Base-by-base conservation (phyloP, 2,888 invertebrate genomes). In the Muschampia plurimacula region DNA sequence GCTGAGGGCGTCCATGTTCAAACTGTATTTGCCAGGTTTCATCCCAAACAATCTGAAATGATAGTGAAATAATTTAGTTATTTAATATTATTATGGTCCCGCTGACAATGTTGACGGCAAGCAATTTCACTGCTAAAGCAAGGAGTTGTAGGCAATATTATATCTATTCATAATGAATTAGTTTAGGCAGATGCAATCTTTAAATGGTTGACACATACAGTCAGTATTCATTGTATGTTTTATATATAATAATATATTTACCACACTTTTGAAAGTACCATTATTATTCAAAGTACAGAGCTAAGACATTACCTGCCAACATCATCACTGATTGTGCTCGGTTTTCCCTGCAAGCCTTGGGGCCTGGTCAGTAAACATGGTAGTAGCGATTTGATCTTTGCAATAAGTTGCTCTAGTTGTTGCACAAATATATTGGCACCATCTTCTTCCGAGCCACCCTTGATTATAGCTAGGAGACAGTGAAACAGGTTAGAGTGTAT, bases 401-500 rank as follows among this genome's bases (percentile, higher is more conserved):
- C 86, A 66, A 93, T 86, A 12, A 94, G 78, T 49, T 89, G 86
- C 72, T 92, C 89, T 67, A 94, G 75, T 74, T 93, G 93, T 73
- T 92, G 89, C 28, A 93, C 82, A 75, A 94, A 89, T 63, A 90
- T 89, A 69, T 88, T 87, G 0, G 89, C 86, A 67, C 86, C 83
- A 69, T 91, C 85, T 28, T 80, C 86, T 22, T 88, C 87, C 0
- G 89, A 81, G 6, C 88, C 88, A 62, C 87, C 84, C 73, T 90
- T 88, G 28, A 92, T 82, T 55, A 93, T 91, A 0, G 91, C 89
- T 62, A 90, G 78, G 5, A 94, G 82, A 72, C 93, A 94, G 77
- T 91, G 89, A 80, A 92, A 94, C 66, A 94, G 80, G 74, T 90
- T 89, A 32, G 89, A 86, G 82, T 94, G 93, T 2, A 88, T 83